Base-by-base conservation (phyloP, 2,797 vertebrate species). In the Sphenodon punctatus region DNA sequence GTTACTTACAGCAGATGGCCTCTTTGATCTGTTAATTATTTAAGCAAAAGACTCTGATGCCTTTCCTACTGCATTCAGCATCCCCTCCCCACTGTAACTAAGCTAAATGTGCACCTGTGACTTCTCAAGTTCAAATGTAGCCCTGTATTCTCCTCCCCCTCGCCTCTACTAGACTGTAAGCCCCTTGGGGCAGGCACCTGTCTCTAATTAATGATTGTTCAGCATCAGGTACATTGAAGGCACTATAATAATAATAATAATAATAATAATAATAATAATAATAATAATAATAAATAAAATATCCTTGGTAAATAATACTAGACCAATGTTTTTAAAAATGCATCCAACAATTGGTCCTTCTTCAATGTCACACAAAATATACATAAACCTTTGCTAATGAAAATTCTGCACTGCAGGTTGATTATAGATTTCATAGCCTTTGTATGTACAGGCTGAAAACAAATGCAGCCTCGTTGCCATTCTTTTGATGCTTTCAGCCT, bases 391-490 rank as follows among this genome's bases (percentile, higher is more conserved):
- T 75, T 73, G 49, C 4, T n/a, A 70, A 39, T 70, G 67, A 75
- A 65, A 59, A 80, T 85, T 60, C 43, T 77, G 49, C 43, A 20
- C 56, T 83, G 58, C 42, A 43, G n/a, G 8, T 4, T 75, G 71
- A 42, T 71, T 56, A 34, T 16, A 77, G 61, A 64, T 82, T 80
- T 80, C 23, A 70, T 38, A 20, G 75, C 19, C 14, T 53, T 41
- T 43, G 53, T 39, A 80, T 78, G 70, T 79, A 65, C 73, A 79
- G n/a, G n/a, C 81, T 12, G 51, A 43, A 83, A 81, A 88, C 20
- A 84, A 48, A 87, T 64, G 32, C 63, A 49, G 41, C 49, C 20
- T 77, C 25, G 27, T 27, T 86, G 42, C 42, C 76, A 80, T 81
- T 89, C 43, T 77, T 78, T 77, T 32, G 77, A 38, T 30, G 45